These are phyloP conservation scores for Stratiomys singularior DNA, from an alignment of 2,888 invertebrate genomes.

Conservation along the genomic window DNA sequence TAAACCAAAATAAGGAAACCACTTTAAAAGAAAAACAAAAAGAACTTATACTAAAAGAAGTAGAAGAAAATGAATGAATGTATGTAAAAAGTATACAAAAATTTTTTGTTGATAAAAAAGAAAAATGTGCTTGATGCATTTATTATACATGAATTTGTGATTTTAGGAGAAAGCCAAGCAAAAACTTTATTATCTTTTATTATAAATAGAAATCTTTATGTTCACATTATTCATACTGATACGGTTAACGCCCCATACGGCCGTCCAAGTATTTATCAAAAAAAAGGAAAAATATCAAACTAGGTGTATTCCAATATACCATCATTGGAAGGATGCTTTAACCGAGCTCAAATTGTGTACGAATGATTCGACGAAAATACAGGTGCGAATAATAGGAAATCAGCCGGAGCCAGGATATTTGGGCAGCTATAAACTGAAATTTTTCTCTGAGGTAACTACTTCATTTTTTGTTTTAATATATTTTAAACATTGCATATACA, in stretches of 20 bases:
- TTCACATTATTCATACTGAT: not conserved
- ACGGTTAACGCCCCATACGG: not conserved
- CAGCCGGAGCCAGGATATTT: no score
- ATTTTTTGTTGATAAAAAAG: not conserved
- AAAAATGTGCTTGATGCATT: slow-evolving; percentile 12
- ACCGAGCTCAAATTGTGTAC: no score
- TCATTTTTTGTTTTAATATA: no score
- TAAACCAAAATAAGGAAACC: not conserved
- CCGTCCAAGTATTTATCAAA: slow-evolving; percentile 12
- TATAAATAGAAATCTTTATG: not conserved
- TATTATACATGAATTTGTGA: not conserved
- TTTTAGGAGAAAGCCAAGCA: not conserved
- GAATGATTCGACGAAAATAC: no score
- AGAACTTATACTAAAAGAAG: no score
- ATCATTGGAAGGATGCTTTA: no score
- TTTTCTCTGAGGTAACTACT: no score
- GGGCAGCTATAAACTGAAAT: no score
- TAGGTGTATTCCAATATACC: no score
- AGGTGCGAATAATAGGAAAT: no score
- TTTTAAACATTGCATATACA: no score
- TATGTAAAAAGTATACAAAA: not conserved
- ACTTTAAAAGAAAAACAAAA: not conserved
- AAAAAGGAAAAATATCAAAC: not conserved
- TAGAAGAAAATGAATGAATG: slow-evolving; percentile 12
- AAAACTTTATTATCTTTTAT: not conserved